Percentiles rank a stretch among this genome's conserved stretches.
Conservation (phyloP, 1,140 invertebrate genomes). For the Protaetia brevitarsis region DNA sequence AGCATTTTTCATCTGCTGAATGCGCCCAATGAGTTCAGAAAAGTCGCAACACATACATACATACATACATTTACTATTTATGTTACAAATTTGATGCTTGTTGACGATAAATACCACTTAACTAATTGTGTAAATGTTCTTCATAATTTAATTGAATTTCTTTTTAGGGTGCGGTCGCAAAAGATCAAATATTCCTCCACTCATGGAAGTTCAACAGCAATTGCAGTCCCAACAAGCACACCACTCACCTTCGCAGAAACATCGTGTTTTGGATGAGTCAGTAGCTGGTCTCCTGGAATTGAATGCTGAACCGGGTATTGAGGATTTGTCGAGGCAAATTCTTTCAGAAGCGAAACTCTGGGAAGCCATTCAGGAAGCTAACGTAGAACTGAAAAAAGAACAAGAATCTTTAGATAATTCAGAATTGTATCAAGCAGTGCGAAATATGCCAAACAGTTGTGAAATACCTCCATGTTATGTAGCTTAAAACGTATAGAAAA, state of each 20-base stretch:
- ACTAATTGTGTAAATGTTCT: background rate
- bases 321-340: conserved; percentile 71
- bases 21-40: no score
- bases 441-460: conserved; percentile 7
- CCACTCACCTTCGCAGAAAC: conserved; percentile 25
- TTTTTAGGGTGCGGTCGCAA: conserved; percentile 65
- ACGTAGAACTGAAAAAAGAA: conserved; percentile 60
- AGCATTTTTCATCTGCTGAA: no score
- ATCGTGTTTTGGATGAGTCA: conserved; percentile 55
- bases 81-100: no score
- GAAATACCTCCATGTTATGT: background rate
- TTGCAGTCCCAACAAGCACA: background rate
- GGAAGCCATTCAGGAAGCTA: conserved; percentile 73
- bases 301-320: conserved; percentile 64
- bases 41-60: no score
- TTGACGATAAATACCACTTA: no score
- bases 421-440: background rate
- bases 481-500: background rate
- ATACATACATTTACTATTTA: no score
- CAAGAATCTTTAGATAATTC: conserved; percentile 43
- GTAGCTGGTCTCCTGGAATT: conserved; percentile 62
- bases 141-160: background rate
- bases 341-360: conserved; percentile 72
- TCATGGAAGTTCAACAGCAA: conserved; percentile 49
- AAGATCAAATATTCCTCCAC: conserved; percentile 52